These are phyloP conservation scores for Caenorhabditis macrosperma DNA, from an alignment of 2,888 invertebrate genomes.

Conservation along the genomic window DNA sequence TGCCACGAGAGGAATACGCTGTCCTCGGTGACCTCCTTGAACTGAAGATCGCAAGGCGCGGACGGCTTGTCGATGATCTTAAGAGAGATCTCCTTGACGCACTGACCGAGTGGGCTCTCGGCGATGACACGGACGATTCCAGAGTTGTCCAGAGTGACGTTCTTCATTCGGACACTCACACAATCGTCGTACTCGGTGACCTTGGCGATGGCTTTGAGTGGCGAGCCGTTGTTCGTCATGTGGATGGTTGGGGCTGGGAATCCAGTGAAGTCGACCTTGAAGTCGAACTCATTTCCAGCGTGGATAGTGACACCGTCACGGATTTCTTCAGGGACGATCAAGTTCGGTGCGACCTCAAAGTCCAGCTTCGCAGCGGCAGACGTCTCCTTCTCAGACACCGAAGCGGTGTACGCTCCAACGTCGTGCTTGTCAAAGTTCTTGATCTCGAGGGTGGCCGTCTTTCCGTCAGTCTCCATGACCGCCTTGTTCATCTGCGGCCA, in stretches of 20 bases:
- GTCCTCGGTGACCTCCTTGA: conserved; percentile 64
- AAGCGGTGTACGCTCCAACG: conserved; percentile 69
- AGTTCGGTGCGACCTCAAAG: conserved; percentile 72
- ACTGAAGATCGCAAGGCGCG: conserved; percentile 69
- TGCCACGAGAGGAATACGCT: conserved; percentile 80
- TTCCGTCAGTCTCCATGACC: conserved; percentile 72
- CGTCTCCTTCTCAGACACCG: conserved; percentile 67
- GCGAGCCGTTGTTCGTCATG: conserved; percentile 81
- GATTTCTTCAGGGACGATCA: conserved; percentile 68
- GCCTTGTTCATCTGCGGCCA: conserved; percentile 71
- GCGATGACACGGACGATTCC: conserved; percentile 86
- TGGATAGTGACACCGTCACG: conserved; percentile 65
- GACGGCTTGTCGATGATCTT: conserved; percentile 74
- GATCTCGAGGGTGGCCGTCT: conserved; percentile 71
- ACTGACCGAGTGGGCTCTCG: conserved; percentile 57
- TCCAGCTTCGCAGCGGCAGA: conserved; percentile 74
- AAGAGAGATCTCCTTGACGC: conserved; percentile 62
- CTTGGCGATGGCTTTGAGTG: conserved; percentile 80
- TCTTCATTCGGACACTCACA: conserved; percentile 84
- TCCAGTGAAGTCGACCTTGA: conserved; percentile 70
- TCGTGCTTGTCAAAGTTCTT: conserved; percentile 76
- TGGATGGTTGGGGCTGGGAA: conserved; percentile 73
- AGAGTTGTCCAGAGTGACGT: conserved; percentile 83
- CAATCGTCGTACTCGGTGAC: conserved; percentile 79
- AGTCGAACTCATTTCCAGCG: conserved; percentile 75